Percentiles rank a stretch among this genome's conserved stretches.
These are phyloP conservation scores for Craseonycteris thonglongyai DNA, from an alignment of 2,113 vertebrate species.

Conservation along the genomic window DNA sequence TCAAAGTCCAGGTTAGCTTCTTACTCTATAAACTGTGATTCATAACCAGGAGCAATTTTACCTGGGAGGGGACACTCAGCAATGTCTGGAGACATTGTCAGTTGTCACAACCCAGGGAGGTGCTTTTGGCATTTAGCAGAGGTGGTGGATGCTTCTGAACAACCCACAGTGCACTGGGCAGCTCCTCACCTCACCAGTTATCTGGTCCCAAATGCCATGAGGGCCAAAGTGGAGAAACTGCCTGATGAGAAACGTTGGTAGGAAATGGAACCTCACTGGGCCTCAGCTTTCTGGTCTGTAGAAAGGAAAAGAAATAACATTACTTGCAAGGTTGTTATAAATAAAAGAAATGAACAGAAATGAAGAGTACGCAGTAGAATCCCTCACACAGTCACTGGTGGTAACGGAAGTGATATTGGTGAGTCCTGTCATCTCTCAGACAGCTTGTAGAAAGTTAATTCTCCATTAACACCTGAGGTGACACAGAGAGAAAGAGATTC, in stretches of 20 bases:
- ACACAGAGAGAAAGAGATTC: not conserved
- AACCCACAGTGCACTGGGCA: not conserved
- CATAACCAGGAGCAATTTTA: not conserved
- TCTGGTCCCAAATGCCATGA: not conserved
- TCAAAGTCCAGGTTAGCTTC: not conserved
- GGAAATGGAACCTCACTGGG: not conserved
- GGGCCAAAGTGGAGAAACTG: not conserved
- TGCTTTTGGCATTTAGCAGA: not conserved
- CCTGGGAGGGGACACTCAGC: not conserved
- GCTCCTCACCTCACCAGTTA: not conserved
- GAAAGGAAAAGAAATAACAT: not conserved
- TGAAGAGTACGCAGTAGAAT: not conserved
- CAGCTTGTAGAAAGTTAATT: not conserved
- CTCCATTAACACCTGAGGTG: too few relatives aligned
- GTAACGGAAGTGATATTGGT: too few relatives aligned
- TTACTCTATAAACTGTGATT: not conserved
- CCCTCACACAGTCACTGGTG: not conserved
- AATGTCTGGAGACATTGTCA: not conserved
- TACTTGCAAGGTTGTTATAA: not conserved
- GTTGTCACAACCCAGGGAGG: not conserved
- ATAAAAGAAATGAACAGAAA: not conserved
- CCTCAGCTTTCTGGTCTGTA: not conserved
- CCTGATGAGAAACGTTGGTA: not conserved
- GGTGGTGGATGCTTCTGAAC: not conserved
- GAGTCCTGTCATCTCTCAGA: too few relatives aligned